Conservation (phyloP, 1,140 invertebrate species). For the Venturia canescens region DNA sequence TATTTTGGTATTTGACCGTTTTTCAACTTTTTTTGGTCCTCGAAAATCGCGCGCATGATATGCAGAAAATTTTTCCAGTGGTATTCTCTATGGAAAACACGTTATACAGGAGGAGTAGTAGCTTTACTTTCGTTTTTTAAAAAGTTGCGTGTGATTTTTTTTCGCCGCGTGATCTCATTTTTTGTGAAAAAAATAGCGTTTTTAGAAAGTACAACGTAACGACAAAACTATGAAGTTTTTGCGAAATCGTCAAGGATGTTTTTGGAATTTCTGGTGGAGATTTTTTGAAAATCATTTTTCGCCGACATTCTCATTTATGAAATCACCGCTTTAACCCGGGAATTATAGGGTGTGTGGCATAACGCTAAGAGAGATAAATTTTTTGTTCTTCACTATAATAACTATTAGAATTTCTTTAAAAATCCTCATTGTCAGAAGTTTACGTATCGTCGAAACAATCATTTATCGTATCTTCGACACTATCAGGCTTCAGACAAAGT, state of each 20-base stretch:
- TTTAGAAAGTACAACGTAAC: background rate
- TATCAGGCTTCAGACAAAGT: background rate
- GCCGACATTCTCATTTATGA: too few relatives aligned
- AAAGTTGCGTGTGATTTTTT: too few relatives aligned
- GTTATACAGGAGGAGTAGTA: too few relatives aligned
- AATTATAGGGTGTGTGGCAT: background rate
- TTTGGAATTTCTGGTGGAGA: background rate
- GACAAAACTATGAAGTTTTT: background rate
- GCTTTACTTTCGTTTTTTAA: too few relatives aligned
- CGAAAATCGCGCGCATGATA: too few relatives aligned
- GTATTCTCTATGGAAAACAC: too few relatives aligned
- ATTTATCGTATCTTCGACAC: background rate
- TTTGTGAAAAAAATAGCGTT: background rate
- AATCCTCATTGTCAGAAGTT: background rate
- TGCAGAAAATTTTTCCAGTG: too few relatives aligned
- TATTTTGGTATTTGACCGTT: too few relatives aligned
- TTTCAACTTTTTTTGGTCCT: too few relatives aligned
- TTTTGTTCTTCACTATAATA: background rate
- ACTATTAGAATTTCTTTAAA: background rate
- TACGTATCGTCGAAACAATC: slow-evolving; percentile 4
- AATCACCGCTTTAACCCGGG: background rate
- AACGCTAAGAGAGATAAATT: background rate
- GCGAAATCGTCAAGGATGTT: background rate
- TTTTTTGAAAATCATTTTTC: too few relatives aligned
- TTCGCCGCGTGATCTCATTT: background rate